phyloP scores from a whole-genome alignment of 1,140 invertebrate species.

The Camponotus vicinus region DNA sequence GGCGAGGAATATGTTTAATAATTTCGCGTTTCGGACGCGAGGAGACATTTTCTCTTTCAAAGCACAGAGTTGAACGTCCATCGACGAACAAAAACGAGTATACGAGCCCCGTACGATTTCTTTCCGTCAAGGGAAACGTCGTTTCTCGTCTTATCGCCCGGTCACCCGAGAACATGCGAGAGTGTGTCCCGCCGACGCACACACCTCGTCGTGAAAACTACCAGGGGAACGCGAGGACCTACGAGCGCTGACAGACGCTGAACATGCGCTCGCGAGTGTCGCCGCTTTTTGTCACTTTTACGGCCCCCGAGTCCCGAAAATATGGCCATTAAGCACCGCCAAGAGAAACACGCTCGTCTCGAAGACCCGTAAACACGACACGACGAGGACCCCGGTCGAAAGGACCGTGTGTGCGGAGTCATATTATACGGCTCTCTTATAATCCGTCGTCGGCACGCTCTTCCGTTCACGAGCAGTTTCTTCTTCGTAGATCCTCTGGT shows the following conservation, averaged over 20 bases:
- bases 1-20: not conserved
- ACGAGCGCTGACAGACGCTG: conserved; percentile 76
- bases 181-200: conserved; percentile 17
- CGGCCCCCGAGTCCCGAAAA: conserved; percentile 71
- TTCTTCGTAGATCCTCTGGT: conserved; percentile 8
- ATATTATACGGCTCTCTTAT: conserved; percentile 71
- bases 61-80: not conserved
- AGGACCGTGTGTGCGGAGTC: conserved; percentile 41
- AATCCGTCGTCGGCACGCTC: conserved; percentile 49
- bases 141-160: conserved; percentile 66
- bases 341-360: conserved; percentile 72
- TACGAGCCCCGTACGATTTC: not conserved
- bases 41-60: not conserved
- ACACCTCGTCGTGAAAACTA: conserved; percentile 62
- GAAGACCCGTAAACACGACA: conserved; percentile 70
- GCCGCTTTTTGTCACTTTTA: conserved; percentile 77
- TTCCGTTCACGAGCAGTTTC: conserved; percentile 34
- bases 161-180: conserved; percentile 52
- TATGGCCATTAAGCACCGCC: conserved; percentile 74
- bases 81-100: conserved; percentile 5
- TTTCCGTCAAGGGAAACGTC: conserved; percentile 34
- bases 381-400: conserved; percentile 32
- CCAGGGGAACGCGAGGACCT: conserved; percentile 45
- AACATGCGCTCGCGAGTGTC: conserved; percentile 76
- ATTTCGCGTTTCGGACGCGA: not conserved